Evolutionary conservation across 2,888 invertebrate genomes (phyloP), one percentile per base, ranked within the genome.

Genomic region (Hecatera dysodea): DNA sequence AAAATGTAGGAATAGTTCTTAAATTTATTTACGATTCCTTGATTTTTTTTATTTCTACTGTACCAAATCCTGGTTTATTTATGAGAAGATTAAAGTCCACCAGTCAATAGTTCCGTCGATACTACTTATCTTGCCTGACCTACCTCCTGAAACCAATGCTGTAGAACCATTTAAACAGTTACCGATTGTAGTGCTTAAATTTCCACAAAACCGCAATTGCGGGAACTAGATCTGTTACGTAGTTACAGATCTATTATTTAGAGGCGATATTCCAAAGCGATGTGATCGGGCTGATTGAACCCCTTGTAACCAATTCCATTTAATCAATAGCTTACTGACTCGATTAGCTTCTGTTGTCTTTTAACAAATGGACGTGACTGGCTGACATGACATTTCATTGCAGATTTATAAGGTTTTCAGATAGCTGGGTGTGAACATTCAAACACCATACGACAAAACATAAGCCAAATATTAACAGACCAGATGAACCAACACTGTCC

Each of bases 91-190:
- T 52, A 7, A 69, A 29, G n/a, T n/a, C n/a, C n/a, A 11, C 19
- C 39, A 59, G 44, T 57, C 33, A 70, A 42, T 63, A 67, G 48
- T 33, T 52, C n/a, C 33, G 12, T 29, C 36, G 27, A 17, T 17
- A 33, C 53, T 15, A 60, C 33, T 44, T 42, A 68, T 56, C 33
- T 76, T 15, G 27, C n/a, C 42, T 52, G 53, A 71, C 73, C 59
- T 36, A 71, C 46, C 73, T 71, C 2, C 42, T 19, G 15, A 78
- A 70, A 48, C 78, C 72, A 59, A 71, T 78, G 55, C 59, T 71
- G 71, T 60, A 48, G 39, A 27, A 71, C n/a, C 78, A 59, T 78
- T 74, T 78, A 78, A 62, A 57, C 56, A 79, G 65, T 59, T 52
- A 61, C 65, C 39, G 75, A 80, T 74, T 56, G 61, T 56, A 36